These are phyloP conservation scores for Trematomus bernacchii DNA, from an alignment of 2,797 vertebrate genomes.

Conservation along the genomic window DNA sequence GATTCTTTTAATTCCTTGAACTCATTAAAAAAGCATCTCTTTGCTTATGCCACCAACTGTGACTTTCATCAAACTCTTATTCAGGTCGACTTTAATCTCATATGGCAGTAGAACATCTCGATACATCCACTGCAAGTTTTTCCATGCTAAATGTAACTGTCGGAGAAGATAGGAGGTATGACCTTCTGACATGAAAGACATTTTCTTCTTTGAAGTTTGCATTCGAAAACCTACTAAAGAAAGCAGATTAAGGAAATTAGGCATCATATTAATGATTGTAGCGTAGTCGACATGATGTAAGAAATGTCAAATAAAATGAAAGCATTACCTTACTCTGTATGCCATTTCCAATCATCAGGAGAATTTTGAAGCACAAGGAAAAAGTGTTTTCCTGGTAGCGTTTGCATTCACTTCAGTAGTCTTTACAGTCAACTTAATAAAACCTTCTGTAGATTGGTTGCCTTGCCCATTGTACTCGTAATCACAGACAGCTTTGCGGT, in stretches of 20 bases:
- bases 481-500: too few relatives aligned
- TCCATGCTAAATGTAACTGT: constrained; percentile 10
- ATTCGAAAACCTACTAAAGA: neutral
- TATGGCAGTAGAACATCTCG: constrained; percentile 33
- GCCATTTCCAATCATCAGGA: too few relatives aligned
- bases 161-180: constrained; percentile 5
- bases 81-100: constrained; percentile 56
- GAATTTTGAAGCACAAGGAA: too few relatives aligned
- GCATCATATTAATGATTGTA: neutral
- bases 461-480: too few relatives aligned
- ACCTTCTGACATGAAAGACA: neutral
- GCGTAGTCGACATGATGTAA: neutral
- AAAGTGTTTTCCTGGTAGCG: too few relatives aligned
- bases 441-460: too few relatives aligned
- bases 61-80: constrained; percentile 45
- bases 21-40: constrained; percentile 37
- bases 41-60: constrained; percentile 28
- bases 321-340: too few relatives aligned
- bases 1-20: constrained; percentile 46
- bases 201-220: neutral
- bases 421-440: too few relatives aligned
- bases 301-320: neutral
- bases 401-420: too few relatives aligned
- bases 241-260: neutral
- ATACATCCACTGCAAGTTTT: constrained; percentile 18